Conservation (phyloP, 2,113 vertebrate genomes). For the Cyanocitta stelleri region DNA sequence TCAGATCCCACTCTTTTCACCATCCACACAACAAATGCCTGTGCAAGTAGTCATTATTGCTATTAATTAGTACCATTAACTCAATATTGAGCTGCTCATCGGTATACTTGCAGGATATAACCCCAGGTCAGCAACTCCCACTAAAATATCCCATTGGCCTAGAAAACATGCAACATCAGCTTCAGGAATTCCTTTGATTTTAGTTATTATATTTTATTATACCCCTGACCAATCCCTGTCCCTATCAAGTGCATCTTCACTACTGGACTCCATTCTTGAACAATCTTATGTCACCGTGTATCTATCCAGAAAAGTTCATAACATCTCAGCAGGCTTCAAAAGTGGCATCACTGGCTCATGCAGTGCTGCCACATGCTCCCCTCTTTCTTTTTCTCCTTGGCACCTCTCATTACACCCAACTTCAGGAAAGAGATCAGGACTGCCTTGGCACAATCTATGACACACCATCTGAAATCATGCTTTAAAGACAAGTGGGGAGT, state of each 20-base stretch:
- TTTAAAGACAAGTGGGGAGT: background rate
- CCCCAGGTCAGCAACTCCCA: background rate
- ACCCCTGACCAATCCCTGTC: background rate
- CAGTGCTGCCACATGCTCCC: conserved; percentile 4
- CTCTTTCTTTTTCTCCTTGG: background rate
- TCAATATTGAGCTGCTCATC: background rate
- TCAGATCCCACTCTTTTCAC: background rate
- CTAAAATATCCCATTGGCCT: background rate
- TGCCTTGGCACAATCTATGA: background rate
- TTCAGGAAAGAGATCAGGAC: background rate
- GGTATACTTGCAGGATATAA: background rate
- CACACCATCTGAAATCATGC: background rate
- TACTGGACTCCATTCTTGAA: background rate
- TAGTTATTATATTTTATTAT: background rate
- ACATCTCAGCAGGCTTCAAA: background rate
- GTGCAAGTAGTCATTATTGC: background rate
- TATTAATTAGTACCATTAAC: background rate
- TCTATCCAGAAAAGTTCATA: background rate
- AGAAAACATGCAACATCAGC: background rate
- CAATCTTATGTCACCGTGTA: background rate
- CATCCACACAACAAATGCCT: background rate
- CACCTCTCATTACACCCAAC: background rate
- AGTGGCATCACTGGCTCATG: background rate
- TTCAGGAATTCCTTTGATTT: background rate
- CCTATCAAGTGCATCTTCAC: background rate